A percentile compares a stretch with the other conserved stretches of the same genome.
Conservation (phyloP, 2,888 invertebrate genomes). For the Anorthoa munda region DNA sequence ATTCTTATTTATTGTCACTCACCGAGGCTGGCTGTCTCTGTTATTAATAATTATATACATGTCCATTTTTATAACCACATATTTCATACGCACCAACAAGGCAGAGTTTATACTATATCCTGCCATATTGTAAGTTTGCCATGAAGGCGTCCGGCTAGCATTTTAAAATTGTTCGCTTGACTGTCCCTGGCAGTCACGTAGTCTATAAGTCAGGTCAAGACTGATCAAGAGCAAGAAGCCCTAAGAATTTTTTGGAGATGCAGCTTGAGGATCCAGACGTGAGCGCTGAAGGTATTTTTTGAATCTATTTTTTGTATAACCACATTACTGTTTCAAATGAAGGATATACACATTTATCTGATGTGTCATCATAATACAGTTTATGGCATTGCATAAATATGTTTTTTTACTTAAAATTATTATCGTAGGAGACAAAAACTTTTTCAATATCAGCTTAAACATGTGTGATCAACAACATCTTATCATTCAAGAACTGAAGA, state of each 20-base stretch:
- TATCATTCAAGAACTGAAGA: constrained; percentile 49
- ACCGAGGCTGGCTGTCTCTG: constrained; percentile 77
- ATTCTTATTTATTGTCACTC: constrained; percentile 79
- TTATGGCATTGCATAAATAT: constrained; percentile 49
- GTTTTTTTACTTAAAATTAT: constrained; percentile 49
- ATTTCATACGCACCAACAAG: constrained; percentile 65
- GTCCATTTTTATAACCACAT: constrained; percentile 65
- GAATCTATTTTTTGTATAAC: constrained; percentile 89
- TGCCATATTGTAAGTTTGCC: constrained; percentile 81
- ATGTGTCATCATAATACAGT: constrained; percentile 60
- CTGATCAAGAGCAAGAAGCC: constrained; percentile 89
- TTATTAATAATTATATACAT: constrained; percentile 74
- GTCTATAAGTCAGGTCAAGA: constrained; percentile 91
- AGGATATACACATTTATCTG: constrained; percentile 67
- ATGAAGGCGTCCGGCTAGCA: constrained; percentile 85
- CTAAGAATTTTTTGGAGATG: constrained; percentile 89
- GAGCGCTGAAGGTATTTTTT: constrained; percentile 90
- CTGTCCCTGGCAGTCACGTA: constrained; percentile 91
- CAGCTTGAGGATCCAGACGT: constrained; percentile 88
- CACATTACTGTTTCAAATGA: constrained; percentile 77
- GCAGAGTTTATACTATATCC: constrained; percentile 68
- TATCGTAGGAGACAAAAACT: constrained; percentile 48
- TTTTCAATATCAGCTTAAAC: constrained; percentile 26
- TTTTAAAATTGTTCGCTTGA: constrained; percentile 91
- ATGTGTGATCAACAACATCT: constrained; percentile 46